Percentiles rank a stretch among this genome's conserved stretches.
These are phyloP conservation scores for Saccopteryx leptura DNA, from an alignment of 2,113 vertebrate species.

Conservation along the genomic window DNA sequence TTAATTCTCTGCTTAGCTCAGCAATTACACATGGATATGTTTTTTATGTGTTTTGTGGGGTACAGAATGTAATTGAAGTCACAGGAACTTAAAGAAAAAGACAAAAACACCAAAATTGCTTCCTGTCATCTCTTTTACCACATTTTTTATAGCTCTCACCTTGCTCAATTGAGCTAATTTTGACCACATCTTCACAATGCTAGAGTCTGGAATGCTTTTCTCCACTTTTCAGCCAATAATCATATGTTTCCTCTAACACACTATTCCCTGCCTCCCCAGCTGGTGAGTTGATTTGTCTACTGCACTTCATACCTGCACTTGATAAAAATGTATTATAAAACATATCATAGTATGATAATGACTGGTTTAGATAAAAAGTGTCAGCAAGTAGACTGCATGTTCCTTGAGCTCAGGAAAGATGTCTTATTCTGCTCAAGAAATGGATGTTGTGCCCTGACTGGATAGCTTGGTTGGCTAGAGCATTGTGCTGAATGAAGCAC, in stretches of 20 bases:
- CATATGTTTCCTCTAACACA: not conserved
- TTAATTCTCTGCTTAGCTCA: constrained; percentile 6
- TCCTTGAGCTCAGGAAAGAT: not conserved
- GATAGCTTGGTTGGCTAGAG: no score
- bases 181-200: not conserved
- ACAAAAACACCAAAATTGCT: not conserved
- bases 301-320: not conserved
- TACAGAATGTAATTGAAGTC: not conserved
- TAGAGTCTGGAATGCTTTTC: not conserved
- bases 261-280: not conserved
- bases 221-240: not conserved
- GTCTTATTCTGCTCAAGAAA: constrained; percentile 4
- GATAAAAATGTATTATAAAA: constrained; percentile 9
- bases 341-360: not conserved
- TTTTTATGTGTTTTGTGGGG: not conserved
- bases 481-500: no score
- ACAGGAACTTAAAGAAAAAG: not conserved
- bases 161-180: not conserved
- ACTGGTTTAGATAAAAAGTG: constrained; percentile 39
- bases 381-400: not conserved
- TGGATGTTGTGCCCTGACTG: not conserved
- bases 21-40: not conserved
- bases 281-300: not conserved
- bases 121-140: not conserved
- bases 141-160: not conserved